A percentile compares a stretch with the other conserved stretches of the same genome.
Conservation (phyloP, 2,888 invertebrate genomes). For the Brachyptera putata region DNA sequence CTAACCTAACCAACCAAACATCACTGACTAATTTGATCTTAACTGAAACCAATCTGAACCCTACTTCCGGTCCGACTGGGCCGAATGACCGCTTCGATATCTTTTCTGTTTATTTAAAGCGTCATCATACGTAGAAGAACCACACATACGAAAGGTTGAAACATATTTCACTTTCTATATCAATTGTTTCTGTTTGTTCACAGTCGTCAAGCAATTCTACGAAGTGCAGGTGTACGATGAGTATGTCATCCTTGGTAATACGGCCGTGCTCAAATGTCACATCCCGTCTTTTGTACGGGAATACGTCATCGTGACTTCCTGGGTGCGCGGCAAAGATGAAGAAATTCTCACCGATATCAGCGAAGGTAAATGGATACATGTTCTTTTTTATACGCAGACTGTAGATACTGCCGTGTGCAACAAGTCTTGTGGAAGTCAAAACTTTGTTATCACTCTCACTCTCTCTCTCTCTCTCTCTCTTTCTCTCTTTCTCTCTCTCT, state of each 20-base stretch:
- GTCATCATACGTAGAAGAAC: too few relatives aligned
- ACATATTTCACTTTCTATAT: neutral
- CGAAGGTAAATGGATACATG: constrained; percentile 17
- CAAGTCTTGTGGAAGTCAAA: too few relatives aligned
- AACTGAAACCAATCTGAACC: too few relatives aligned
- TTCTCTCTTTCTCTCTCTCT: too few relatives aligned
- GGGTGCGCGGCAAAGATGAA: constrained; percentile 27
- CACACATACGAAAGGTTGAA: too few relatives aligned
- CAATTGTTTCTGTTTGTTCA: constrained; percentile 3
- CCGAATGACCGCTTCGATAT: neutral
- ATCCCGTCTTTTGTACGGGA: constrained; percentile 33
- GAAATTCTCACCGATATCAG: constrained; percentile 21
- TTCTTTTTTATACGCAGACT: too few relatives aligned
- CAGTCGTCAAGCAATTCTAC: constrained; percentile 37
- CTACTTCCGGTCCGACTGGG: too few relatives aligned
- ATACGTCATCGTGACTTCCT: constrained; percentile 31
- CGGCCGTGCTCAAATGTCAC: constrained; percentile 33
- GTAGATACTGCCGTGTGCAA: too few relatives aligned
- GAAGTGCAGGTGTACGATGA: constrained; percentile 37
- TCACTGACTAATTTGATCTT: too few relatives aligned
- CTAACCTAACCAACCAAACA: too few relatives aligned
- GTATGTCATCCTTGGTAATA: constrained; percentile 36
- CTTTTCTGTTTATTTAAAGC: neutral
- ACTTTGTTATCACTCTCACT: too few relatives aligned
- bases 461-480: too few relatives aligned